These are phyloP conservation scores for Tenualosa ilisha DNA, from an alignment of 2,797 vertebrate species.

Conservation along the genomic window DNA sequence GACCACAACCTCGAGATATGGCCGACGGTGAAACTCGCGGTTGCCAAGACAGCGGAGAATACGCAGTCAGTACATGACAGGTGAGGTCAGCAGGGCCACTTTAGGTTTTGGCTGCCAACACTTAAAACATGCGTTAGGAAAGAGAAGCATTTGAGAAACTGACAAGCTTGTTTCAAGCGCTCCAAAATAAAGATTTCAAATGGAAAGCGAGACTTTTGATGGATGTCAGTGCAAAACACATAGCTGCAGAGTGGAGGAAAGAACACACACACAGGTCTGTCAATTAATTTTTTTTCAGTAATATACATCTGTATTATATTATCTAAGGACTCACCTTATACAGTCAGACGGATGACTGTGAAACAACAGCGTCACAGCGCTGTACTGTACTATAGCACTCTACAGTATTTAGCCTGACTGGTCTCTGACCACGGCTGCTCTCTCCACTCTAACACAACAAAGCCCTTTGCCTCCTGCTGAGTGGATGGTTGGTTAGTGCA, in stretches of 20 bases:
- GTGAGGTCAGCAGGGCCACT: neutral
- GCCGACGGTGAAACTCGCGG: neutral
- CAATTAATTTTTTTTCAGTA: neutral
- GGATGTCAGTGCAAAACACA: neutral
- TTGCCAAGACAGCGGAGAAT: neutral
- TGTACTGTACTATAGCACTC: neutral
- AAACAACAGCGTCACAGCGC: neutral
- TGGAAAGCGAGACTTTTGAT: neutral
- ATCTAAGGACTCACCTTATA: neutral
- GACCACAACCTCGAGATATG: neutral
- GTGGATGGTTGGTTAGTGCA: neutral
- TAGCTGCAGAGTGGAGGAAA: neutral
- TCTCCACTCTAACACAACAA: neutral
- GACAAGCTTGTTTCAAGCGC: neutral
- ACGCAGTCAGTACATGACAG: neutral
- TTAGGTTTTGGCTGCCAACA: neutral
- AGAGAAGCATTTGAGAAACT: neutral
- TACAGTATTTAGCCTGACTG: neutral
- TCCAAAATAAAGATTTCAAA: neutral
- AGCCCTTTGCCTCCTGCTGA: neutral
- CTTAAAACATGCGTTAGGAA: neutral
- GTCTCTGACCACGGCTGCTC: neutral
- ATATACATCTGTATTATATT: neutral
- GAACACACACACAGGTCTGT: neutral
- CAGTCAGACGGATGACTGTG: neutral